Evolutionary conservation across 2,888 invertebrate species (phyloP), one percentile per base, ranked within the genome.

Genomic region (Oligia strigilis): DNA sequence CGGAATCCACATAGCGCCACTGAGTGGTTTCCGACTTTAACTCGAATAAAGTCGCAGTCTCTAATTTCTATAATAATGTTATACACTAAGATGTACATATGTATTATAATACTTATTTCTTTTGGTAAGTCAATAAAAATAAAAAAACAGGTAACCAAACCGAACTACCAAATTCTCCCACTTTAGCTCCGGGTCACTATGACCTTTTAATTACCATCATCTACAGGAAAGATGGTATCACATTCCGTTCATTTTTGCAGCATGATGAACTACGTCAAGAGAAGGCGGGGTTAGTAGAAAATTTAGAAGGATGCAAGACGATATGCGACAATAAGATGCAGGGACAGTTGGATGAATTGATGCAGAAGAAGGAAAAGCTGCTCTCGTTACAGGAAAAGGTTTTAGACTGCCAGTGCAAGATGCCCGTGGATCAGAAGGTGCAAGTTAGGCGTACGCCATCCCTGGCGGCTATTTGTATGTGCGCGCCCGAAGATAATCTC

Each of bases 401-500:
- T 0, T 80, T 95, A 76, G 95, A 95, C 49, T 97, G 97, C 78
- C 90, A 89, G n/a, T 97, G 97, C 84, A 94, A 95, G 83, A 19
- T 93, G 62, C 97, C 97, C 0, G 89, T 93, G 0, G 95, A 96
- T 55, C 92, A 64, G 0, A 73, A 88, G 0, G 93, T 96, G 23
- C 93, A 95, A 85, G 96, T 91, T 23, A 95, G 94, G 86, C 93
- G 97, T 1, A 96, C 97, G 0, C 93, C 96, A 0, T 97, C 97
- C 0, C 87, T 97, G 0, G 97, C 94, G 4, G 96, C 94, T 0
- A 77, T 95, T 64, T 97, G 97, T 86, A 81, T 79, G n/a, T 97
- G 97, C 81, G 74, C 89, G 0, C 93, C 95, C 3, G 95, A 94
- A 73, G 94, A 95, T 74, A 92, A 91, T 72, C 60, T 93, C 40